These are phyloP conservation scores for Ceratotherium simum DNA, from an alignment of 2,113 vertebrate genomes.

Conservation along the genomic window DNA sequence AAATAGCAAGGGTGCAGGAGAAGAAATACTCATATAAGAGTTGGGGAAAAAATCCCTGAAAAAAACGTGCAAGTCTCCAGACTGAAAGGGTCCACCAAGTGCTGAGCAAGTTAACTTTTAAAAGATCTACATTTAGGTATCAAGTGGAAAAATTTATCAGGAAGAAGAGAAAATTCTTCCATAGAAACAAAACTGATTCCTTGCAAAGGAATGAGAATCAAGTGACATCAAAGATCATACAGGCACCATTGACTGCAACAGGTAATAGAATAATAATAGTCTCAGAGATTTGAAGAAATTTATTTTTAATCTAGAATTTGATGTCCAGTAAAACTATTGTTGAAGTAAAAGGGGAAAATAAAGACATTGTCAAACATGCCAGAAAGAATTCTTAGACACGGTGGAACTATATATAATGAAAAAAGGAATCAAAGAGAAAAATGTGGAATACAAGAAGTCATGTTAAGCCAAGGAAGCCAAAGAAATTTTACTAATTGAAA, in stretches of 20 bases:
- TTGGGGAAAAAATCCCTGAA: not conserved
- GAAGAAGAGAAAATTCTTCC: not conserved
- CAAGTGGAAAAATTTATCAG: not conserved
- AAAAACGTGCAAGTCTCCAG: not conserved
- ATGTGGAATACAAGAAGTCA: not conserved
- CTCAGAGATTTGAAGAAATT: not conserved
- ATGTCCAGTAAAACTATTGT: not conserved
- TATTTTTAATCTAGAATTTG: slow-evolving; percentile 48
- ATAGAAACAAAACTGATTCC: not conserved
- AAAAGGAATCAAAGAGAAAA: not conserved
- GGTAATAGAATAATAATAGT: not conserved
- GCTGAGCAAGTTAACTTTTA: not conserved
- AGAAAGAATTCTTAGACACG: slow-evolving; percentile 35
- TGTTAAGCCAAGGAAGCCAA: not conserved
- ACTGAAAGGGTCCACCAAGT: not conserved
- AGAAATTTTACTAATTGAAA: not conserved
- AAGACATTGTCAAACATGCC: not conserved
- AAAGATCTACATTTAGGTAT: not conserved
- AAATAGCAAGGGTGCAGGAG: not conserved
- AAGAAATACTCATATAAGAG: not conserved
- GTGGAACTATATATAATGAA: not conserved
- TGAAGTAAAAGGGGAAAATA: slow-evolving; percentile 20
- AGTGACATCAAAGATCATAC: not conserved
- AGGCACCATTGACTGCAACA: not conserved
- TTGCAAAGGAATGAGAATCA: slow-evolving; percentile 14